A percentile compares a stretch with the other conserved stretches of the same genome.
Conservation (phyloP, 1,140 invertebrate genomes). For the Tetramorium simillimum region DNA sequence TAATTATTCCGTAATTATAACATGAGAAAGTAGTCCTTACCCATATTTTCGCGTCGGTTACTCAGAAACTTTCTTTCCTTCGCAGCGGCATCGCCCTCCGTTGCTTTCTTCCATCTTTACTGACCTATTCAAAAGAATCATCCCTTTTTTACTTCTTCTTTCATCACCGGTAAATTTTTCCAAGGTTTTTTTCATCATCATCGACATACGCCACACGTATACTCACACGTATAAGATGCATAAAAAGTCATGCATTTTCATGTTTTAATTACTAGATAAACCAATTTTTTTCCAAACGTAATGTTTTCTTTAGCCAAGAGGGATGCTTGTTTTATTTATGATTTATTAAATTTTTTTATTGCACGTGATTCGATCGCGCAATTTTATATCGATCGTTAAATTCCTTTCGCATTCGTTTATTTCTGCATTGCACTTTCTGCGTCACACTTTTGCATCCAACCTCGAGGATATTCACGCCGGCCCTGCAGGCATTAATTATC, state of each 20-base stretch:
- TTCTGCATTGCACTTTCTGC: not conserved
- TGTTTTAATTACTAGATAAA: not conserved
- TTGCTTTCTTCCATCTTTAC: slow-evolving; percentile 14
- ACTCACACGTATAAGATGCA: not conserved
- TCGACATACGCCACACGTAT: not conserved
- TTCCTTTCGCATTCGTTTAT: not conserved
- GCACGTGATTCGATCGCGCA: not conserved
- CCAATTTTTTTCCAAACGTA: not conserved
- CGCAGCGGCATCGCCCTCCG: not conserved
- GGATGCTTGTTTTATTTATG: not conserved
- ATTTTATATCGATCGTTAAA: not conserved
- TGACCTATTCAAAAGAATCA: slow-evolving; percentile 19
- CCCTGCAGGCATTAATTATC: slow-evolving; percentile 76
- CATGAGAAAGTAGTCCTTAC: slow-evolving; percentile 81
- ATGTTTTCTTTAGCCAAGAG: not conserved
- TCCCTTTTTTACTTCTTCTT: not conserved
- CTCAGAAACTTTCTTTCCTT: slow-evolving; percentile 58
- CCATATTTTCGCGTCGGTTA: slow-evolving; percentile 77
- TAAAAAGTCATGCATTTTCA: not conserved
- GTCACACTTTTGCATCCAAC: slow-evolving; percentile 40
- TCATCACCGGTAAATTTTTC: not conserved
- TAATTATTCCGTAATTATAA: slow-evolving; percentile 81
- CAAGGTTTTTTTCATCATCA: not conserved
- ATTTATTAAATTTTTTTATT: not conserved
- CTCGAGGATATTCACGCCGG: slow-evolving; percentile 33